phyloP scores from a whole-genome alignment of 2,888 invertebrate species.

The Hypomecis punctinalis region DNA sequence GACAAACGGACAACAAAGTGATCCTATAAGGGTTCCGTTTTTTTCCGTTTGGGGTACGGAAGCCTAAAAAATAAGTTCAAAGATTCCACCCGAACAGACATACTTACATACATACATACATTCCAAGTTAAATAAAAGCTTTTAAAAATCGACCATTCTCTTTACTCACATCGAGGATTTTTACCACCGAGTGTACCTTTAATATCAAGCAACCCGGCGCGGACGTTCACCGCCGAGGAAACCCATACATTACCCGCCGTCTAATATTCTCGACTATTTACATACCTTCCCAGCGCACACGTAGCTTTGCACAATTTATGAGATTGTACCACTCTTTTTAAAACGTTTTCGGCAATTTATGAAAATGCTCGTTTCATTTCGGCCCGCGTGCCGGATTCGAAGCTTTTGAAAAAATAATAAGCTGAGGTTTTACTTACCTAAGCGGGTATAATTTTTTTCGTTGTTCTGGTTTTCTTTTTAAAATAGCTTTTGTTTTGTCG shows the following conservation, averaged over 20 bases:
- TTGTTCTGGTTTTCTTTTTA: no score
- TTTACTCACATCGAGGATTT: background rate
- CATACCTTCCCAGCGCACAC: conserved; percentile 28
- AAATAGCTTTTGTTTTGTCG: no score
- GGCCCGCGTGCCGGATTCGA: background rate
- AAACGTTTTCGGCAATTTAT: conserved; percentile 26
- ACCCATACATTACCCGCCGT: conserved; percentile 33
- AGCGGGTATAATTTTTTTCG: background rate
- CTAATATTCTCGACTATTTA: conserved; percentile 31
- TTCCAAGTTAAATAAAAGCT: no score
- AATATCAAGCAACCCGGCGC: conserved; percentile 11
- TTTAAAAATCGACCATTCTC: background rate
- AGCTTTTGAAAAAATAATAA: background rate
- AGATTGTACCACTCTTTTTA: conserved; percentile 31
- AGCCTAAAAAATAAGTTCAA: no score
- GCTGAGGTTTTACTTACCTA: background rate
- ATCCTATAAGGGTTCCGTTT: no score
- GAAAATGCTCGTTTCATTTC: conserved; percentile 19
- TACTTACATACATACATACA: no score
- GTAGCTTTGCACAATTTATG: conserved; percentile 30
- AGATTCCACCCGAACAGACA: no score
- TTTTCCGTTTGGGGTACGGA: no score
- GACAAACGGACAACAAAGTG: no score
- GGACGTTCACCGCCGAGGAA: conserved; percentile 35
- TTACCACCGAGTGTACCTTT: conserved; percentile 2